A percentile compares a stretch with the other conserved stretches of the same genome.
phyloP scores from a whole-genome alignment of 2,797 vertebrate genomes.

The Bothrops alternatus region DNA sequence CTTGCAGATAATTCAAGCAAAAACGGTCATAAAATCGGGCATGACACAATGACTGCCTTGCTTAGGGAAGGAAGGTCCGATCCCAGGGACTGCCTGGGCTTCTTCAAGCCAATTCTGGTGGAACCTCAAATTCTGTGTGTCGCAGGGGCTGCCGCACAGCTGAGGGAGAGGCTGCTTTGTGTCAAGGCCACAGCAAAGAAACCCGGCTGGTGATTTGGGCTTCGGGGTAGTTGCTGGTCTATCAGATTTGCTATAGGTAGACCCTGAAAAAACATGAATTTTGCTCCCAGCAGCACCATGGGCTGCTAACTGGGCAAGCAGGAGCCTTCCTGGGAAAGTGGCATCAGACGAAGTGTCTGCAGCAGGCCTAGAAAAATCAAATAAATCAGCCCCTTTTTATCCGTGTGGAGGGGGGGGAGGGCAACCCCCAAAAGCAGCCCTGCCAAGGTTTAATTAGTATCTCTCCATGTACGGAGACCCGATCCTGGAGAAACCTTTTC shows the following conservation, averaged over 20 bases:
- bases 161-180: background rate
- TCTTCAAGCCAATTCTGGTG: too few relatives aligned
- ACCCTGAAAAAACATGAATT: slow-evolving; percentile 8
- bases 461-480: slow-evolving; percentile 19
- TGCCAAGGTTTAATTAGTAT: slow-evolving; percentile 56
- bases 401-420: slow-evolving; percentile 23
- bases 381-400: background rate
- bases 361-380: slow-evolving; percentile 38
- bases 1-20: too few relatives aligned
- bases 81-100: too few relatives aligned
- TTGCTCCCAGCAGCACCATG: slow-evolving; percentile 33
- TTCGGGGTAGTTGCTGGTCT: background rate
- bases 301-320: slow-evolving; percentile 48
- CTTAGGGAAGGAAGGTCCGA: too few relatives aligned
- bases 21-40: too few relatives aligned
- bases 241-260: background rate
- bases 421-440: slow-evolving; percentile 40
- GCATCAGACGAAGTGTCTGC: slow-evolving; percentile 4
- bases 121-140: background rate
- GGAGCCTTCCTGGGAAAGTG: slow-evolving; percentile 53
- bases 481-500: slow-evolving; percentile 45
- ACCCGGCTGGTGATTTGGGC: background rate
- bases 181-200: background rate
- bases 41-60: too few relatives aligned
- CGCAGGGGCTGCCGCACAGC: background rate